Evolutionary conservation across 2,888 invertebrate genomes (phyloP).

Genomic region (Cryptus viduatorius): DNA sequence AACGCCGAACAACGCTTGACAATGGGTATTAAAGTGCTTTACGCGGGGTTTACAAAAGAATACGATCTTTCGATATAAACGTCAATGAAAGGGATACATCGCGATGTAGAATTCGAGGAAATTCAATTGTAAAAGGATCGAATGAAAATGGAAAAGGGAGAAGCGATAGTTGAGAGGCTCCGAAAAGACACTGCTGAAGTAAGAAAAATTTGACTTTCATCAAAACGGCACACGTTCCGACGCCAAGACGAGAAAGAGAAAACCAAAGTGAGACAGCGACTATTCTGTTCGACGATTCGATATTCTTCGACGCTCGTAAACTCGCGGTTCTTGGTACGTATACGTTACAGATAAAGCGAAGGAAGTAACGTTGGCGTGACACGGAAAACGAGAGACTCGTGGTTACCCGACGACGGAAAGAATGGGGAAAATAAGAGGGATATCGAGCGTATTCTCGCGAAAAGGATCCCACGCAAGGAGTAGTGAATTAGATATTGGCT

Average conservation of each 20-base stretch:
- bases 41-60: constrained; percentile 39
- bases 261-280: constrained; percentile 43
- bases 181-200: constrained; percentile 23
- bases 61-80: constrained; percentile 49
- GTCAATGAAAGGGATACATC: constrained; percentile 48
- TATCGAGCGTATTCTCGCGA: constrained; percentile 61
- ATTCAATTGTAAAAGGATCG: constrained; percentile 57
- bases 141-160: constrained; percentile 54
- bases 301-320: constrained; percentile 59
- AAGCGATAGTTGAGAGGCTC: constrained; percentile 28
- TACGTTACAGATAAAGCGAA: constrained; percentile 39
- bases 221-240: constrained; percentile 51
- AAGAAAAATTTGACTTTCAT: constrained; percentile 68
- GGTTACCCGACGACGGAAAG: constrained; percentile 40
- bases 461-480: constrained; percentile 64
- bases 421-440: constrained; percentile 58
- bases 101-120: constrained; percentile 30
- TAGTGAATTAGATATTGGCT: constrained; percentile 79
- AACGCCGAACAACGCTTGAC: neutral
- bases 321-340: constrained; percentile 44
- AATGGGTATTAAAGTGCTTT: constrained; percentile 36
- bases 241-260: constrained; percentile 50
- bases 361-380: constrained; percentile 5
- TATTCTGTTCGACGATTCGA: constrained; percentile 60
- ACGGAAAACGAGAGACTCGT: constrained; percentile 41